Percentiles rank a stretch among this genome's conserved stretches.
Evolutionary conservation across 1,140 invertebrate species (phyloP).

Genomic region (Sitobion miscanthi): DNA sequence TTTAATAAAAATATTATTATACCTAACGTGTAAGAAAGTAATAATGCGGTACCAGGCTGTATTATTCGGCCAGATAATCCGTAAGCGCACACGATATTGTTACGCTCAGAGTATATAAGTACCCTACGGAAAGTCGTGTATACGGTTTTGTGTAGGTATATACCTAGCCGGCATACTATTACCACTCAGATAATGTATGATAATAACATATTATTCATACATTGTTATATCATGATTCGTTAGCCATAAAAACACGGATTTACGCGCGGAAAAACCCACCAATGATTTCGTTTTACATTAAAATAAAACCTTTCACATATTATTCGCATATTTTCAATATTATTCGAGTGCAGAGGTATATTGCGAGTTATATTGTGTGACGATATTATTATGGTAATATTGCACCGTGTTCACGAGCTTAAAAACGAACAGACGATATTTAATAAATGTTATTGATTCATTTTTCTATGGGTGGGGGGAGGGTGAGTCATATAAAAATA

Average conservation of each 20-base stretch:
- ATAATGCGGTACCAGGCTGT: neutral
- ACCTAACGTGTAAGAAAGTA: neutral
- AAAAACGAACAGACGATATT: neutral
- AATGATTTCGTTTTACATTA: neutral
- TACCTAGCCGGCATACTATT: neutral
- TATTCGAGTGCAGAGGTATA: no score
- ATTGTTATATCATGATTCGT: neutral
- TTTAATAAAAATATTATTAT: no score
- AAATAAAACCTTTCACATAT: neutral
- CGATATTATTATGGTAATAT: neutral
- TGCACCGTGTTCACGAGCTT: neutral
- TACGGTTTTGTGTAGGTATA: neutral
- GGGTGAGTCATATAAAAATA: neutral
- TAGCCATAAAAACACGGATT: neutral
- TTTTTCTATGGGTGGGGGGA: neutral
- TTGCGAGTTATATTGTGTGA: neutral
- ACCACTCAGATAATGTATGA: neutral
- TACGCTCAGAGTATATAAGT: neutral
- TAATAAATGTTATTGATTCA: neutral
- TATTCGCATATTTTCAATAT: neutral
- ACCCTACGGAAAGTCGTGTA: neutral
- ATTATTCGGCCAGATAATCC: neutral
- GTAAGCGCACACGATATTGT: neutral
- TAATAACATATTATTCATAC: neutral
- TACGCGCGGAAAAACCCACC: neutral